Base-by-base conservation (phyloP, 1,140 invertebrate species). In the Liolophura sinensis region DNA sequence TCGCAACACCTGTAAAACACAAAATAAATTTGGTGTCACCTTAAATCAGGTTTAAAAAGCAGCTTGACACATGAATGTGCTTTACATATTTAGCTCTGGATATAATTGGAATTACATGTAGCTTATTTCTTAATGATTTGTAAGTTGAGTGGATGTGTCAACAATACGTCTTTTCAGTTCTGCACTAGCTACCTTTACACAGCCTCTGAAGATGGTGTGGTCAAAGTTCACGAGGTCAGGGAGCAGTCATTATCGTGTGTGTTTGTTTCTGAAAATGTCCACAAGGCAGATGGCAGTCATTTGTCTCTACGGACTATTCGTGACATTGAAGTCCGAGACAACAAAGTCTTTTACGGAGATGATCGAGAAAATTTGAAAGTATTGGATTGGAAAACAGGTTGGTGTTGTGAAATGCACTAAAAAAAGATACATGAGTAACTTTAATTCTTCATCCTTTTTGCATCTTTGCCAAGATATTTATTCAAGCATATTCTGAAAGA, bases 311-410 rank as follows among this genome's bases (percentile, higher is more conserved):
- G 78, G 31, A 55, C 65, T 12, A 70, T 79, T 20, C 31, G 73
- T 60, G 67, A 68, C 56, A 49, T 82, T 4, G 67, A 57, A 14
- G 68, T 69, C 3, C 48, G 15, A 18, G 58, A 65, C 14, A 54
- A 75, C 9, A 59, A 54, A 1, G 52, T 81, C 4, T 72, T 65
- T 52, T 76, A 73, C 69, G 80, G 80, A 1, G 80, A 82, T 64
- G 80, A 81, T 71, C 76, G 78, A 12, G 61, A 74, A 12, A 82
- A 82, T 62, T 60, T 82, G 11, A 82, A 82, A 66, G 62, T 74
- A n/a, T 46, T 82, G 3, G 58, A 77, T 50, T 82, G 80, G 80
- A 80, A 74, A 66, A 75, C 70, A 75, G 77, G 80, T 81, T 59
- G 61, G 56, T 40, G 27, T 16, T 50, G 62, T 59, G 27, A 31